phyloP scores from a whole-genome alignment of 2,888 invertebrate genomes.

The Coelogynopora nodosa region DNA sequence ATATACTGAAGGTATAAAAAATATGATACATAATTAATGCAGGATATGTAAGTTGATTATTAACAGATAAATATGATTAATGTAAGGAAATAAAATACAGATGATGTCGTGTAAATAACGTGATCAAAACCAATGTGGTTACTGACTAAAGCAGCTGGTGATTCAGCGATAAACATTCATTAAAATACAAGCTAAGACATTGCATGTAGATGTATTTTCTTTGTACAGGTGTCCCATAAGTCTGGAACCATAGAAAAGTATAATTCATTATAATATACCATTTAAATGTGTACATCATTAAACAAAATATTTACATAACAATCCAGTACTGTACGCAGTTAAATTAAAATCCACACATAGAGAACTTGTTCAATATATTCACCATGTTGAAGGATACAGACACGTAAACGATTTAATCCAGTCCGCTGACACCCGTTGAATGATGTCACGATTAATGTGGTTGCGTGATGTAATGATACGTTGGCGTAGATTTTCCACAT shows the following conservation, averaged over 20 bases:
- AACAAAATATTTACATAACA: not conserved
- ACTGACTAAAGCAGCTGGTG: too few species aligned
- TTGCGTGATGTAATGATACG: slow-evolving; percentile 7
- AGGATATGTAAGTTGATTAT: too few species aligned
- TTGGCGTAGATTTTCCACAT: not conserved
- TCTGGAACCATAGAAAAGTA: not conserved
- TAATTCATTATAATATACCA: not conserved
- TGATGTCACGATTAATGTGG: not conserved
- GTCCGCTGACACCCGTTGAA: not conserved
- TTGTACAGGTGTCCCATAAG: too few species aligned
- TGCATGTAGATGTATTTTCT: too few species aligned
- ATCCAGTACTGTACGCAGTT: not conserved
- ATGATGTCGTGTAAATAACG: too few species aligned
- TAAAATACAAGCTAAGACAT: too few species aligned
- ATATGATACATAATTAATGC: too few species aligned
- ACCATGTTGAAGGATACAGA: not conserved
- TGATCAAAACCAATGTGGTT: too few species aligned
- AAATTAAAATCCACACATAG: not conserved
- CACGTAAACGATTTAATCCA: not conserved
- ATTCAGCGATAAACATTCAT: too few species aligned
- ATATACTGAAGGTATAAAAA: too few species aligned
- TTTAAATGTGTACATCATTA: not conserved
- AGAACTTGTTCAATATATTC: not conserved
- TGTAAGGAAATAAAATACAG: too few species aligned
- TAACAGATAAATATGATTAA: too few species aligned